Conservation (phyloP, 1,140 invertebrate species). For the Artemia franciscana region DNA sequence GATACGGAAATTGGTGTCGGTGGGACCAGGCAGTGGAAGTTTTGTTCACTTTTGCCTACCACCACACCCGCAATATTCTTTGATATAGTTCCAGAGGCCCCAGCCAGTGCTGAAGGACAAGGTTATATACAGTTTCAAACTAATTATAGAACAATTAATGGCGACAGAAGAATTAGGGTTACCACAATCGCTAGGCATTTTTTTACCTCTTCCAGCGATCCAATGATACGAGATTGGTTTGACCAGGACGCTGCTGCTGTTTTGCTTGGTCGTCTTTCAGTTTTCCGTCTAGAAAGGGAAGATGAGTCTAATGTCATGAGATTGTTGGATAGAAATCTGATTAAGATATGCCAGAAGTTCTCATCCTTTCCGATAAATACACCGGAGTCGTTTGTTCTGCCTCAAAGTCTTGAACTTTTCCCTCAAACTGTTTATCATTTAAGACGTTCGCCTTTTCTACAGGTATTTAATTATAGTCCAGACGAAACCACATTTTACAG, state of each 20-base stretch:
- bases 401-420: slow-evolving; percentile 91
- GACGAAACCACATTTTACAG: slow-evolving; percentile 99
- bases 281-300: slow-evolving; percentile 83
- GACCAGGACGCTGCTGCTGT: slow-evolving; percentile 95
- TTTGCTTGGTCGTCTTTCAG: slow-evolving; percentile 85
- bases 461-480: slow-evolving; percentile 99
- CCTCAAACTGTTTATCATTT: slow-evolving; percentile 99
- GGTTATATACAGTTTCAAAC: slow-evolving; percentile 97
- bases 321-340: slow-evolving; percentile 95
- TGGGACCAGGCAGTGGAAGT: slow-evolving; percentile 93
- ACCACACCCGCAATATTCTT: no score
- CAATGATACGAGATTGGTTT: slow-evolving; percentile 56
- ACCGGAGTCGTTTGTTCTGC: slow-evolving; percentile 79
- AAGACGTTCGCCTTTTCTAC: slow-evolving; percentile 89
- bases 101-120: slow-evolving; percentile 79
- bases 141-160: slow-evolving; percentile 89
- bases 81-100: no score
- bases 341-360: slow-evolving; percentile 96
- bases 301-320: slow-evolving; percentile 88
- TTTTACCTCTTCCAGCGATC: slow-evolving; percentile 27
- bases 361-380: slow-evolving; percentile 95
- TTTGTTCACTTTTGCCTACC: no score
- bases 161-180: slow-evolving; percentile 77
- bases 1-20: slow-evolving; percentile 94
- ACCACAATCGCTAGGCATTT: slow-evolving; percentile 89